Evolutionary conservation across 2,113 vertebrate genomes (phyloP).

Genomic region (Hypanus sabinus): DNA sequence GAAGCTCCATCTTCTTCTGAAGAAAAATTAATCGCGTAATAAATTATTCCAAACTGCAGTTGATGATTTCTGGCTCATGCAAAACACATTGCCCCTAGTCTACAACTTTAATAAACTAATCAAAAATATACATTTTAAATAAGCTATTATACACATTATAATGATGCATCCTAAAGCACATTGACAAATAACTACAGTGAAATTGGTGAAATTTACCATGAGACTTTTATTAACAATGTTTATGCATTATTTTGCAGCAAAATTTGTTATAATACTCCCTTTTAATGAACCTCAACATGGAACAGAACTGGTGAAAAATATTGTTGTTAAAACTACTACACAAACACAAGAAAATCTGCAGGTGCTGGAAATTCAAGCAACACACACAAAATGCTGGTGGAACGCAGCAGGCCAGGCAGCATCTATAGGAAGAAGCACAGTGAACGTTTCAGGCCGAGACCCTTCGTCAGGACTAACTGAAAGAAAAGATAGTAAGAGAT

Average conservation of each 20-base stretch:
- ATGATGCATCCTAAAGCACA: neutral
- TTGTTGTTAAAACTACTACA: too few species aligned
- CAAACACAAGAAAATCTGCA: too few species aligned
- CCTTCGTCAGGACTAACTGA: too few species aligned
- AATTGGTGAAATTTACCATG: neutral
- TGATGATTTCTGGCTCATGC: conserved; percentile 45
- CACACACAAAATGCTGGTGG: too few species aligned
- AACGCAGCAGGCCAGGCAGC: too few species aligned
- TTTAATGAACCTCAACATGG: too few species aligned
- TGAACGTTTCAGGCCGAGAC: too few species aligned
- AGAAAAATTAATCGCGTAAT: conserved; percentile 27
- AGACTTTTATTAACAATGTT: neutral
- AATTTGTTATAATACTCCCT: neutral
- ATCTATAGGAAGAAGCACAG: too few species aligned
- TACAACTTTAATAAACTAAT: conserved; percentile 38
- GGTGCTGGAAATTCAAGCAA: too few species aligned
- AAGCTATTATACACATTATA: neutral
- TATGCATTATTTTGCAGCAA: neutral
- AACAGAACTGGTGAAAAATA: too few species aligned
- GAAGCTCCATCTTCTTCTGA: neutral
- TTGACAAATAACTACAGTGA: neutral
- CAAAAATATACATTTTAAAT: neutral
- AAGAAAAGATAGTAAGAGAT: too few species aligned
- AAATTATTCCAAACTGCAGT: conserved; percentile 39
- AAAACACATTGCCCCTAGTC: conserved; percentile 42